phyloP scores from a whole-genome alignment of 2,888 invertebrate species.

The Antitype chi region DNA sequence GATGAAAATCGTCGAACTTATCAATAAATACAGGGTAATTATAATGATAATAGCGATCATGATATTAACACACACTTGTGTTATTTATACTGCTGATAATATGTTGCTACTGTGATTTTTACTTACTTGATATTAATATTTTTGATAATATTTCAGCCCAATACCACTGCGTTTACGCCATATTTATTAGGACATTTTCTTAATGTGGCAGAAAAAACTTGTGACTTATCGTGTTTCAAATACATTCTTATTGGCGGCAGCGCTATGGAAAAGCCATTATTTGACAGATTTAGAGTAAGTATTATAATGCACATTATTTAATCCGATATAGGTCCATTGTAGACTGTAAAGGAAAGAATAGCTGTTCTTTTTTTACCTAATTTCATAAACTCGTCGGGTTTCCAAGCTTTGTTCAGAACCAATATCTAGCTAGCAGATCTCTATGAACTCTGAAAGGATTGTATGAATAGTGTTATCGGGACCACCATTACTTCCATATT shows the following conservation, averaged over 20 bases:
- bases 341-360: constrained; percentile 24
- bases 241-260: constrained; percentile 77
- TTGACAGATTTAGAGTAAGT: constrained; percentile 78
- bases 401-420: constrained; percentile 3
- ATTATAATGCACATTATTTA: constrained; percentile 50
- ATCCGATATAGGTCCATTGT: constrained; percentile 6
- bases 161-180: constrained; percentile 77
- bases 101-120: constrained; percentile 24
- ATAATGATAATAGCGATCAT: constrained; percentile 22
- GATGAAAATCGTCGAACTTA: constrained; percentile 66
- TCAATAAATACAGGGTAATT: constrained; percentile 77
- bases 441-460: constrained; percentile 5
- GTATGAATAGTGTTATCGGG: not conserved
- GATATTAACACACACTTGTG: constrained; percentile 3
- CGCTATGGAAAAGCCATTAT: constrained; percentile 74
- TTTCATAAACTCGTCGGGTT: constrained; percentile 19
- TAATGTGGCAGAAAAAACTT: constrained; percentile 74
- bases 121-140: constrained; percentile 16
- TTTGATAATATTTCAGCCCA: constrained; percentile 72
- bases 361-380: constrained; percentile 30
- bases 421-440: constrained; percentile 27
- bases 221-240: constrained; percentile 80
- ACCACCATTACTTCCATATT: not conserved
- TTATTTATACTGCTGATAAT: constrained; percentile 7
- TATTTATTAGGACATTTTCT: constrained; percentile 78